Percentiles rank a stretch among this genome's conserved stretches.
These are phyloP conservation scores for Eristalis pertinax DNA, from an alignment of 2,888 invertebrate species.

Conservation along the genomic window DNA sequence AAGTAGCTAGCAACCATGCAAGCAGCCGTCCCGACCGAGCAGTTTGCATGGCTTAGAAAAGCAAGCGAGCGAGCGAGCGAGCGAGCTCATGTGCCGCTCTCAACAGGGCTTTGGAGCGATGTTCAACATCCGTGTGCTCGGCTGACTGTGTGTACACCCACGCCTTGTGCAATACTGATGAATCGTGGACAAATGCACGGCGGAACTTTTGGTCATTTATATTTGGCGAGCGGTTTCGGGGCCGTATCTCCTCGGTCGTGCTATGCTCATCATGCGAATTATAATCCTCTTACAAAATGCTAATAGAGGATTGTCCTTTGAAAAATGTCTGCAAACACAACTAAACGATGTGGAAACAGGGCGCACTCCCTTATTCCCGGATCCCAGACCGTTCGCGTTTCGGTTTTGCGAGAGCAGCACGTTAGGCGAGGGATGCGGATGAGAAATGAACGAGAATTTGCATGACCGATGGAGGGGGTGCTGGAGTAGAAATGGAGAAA, in stretches of 20 bases:
- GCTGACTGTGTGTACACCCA: background rate
- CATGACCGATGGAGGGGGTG: conserved; percentile 3
- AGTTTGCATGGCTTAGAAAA: conserved; percentile 27
- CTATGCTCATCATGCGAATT: conserved; percentile 61
- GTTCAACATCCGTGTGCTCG: conserved; percentile 40
- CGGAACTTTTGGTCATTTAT: conserved; percentile 59
- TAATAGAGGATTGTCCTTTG: conserved; percentile 69
- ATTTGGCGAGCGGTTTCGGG: conserved; percentile 30
- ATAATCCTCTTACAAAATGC: conserved; percentile 70
- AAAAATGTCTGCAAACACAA: conserved; percentile 60
- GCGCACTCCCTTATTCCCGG: conserved; percentile 42
- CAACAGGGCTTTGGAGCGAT: conserved; percentile 39
- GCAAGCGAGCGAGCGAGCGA: conserved; percentile 4
- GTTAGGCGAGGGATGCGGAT: background rate
- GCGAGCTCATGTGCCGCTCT: conserved; percentile 56
- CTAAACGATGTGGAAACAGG: conserved; percentile 66
- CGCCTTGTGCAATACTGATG: conserved; percentile 55
- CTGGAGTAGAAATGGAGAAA: background rate
- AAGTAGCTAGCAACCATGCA: conserved; percentile 8
- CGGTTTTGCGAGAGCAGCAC: background rate
- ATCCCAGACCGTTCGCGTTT: conserved; percentile 7
- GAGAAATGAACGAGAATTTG: conserved; percentile 1
- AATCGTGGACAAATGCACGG: conserved; percentile 60
- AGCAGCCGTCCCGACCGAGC: background rate
- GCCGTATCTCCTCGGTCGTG: background rate